Conservation (phyloP, 2,797 vertebrate species). For the Aulostomus chinensis region DNA sequence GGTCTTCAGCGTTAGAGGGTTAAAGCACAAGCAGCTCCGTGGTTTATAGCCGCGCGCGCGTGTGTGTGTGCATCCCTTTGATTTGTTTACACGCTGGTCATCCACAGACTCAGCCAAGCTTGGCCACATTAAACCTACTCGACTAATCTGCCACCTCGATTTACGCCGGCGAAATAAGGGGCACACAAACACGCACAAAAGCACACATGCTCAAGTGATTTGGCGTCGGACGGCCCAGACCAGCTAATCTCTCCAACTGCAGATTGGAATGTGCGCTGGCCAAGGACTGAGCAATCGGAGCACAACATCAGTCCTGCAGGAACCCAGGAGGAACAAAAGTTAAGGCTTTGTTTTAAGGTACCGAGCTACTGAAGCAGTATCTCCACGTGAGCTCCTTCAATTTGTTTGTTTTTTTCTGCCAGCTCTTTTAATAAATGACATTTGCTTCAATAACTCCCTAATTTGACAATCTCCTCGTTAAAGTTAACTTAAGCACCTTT, state of each 20-base stretch:
- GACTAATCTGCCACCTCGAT: conserved; percentile 54
- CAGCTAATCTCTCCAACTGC: conserved; percentile 54
- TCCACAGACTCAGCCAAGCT: conserved; percentile 27
- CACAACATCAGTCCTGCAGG: conserved; percentile 26
- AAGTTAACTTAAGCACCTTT: conserved; percentile 38
- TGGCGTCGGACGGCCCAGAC: conserved; percentile 53
- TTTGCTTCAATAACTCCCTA: no score
- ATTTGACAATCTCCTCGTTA: no score
- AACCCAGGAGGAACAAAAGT: neutral
- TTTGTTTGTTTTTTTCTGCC: neutral
- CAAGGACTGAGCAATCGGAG: conserved; percentile 43
- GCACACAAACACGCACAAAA: neutral
- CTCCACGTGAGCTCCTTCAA: no score
- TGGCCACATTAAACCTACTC: conserved; percentile 56
- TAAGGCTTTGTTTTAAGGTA: conserved; percentile 2
- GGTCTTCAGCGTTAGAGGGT: neutral
- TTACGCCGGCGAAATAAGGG: conserved; percentile 37
- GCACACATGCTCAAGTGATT: conserved; percentile 25
- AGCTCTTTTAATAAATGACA: no score
- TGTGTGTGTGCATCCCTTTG: conserved; percentile 4
- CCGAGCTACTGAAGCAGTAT: neutral
- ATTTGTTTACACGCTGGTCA: conserved; percentile 36
- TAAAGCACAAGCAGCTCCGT: neutral
- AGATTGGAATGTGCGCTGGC: conserved; percentile 42
- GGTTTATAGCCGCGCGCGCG: neutral